These are phyloP conservation scores for Limonius californicus DNA, from an alignment of 1,140 invertebrate species.

Conservation along the genomic window DNA sequence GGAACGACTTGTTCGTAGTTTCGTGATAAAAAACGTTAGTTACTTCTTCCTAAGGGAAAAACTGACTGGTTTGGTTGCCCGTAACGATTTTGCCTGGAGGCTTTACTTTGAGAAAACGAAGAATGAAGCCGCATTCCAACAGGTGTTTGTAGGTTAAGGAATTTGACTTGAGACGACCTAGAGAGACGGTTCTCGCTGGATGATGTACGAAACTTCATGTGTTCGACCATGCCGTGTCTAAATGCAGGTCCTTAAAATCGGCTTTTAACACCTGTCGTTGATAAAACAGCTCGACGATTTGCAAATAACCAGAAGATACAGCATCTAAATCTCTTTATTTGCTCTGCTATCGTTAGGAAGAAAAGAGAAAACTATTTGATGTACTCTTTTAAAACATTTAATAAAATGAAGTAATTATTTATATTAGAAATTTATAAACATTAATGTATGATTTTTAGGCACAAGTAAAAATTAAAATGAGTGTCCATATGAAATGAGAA, in stretches of 20 bases:
- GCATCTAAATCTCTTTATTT: too few species aligned
- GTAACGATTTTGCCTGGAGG: slow-evolving; percentile 29
- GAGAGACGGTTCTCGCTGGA: slow-evolving; percentile 13
- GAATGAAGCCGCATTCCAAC: slow-evolving; percentile 44
- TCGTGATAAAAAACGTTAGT: background rate
- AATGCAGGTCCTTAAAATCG: background rate
- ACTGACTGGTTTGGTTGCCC: slow-evolving; percentile 20
- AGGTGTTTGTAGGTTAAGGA: slow-evolving; percentile 46
- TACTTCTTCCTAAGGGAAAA: background rate
- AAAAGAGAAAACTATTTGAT: too few species aligned
- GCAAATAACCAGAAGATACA: too few species aligned
- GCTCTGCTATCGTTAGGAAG: too few species aligned
- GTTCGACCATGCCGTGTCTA: background rate
- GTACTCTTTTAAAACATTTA: too few species aligned
- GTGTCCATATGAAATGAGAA: too few species aligned
- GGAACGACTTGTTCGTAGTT: background rate
- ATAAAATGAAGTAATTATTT: too few species aligned
- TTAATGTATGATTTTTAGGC: too few species aligned
- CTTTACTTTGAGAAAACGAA: slow-evolving; percentile 36
- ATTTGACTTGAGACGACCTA: slow-evolving; percentile 40
- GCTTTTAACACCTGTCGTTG: background rate
- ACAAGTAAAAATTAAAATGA: too few species aligned
- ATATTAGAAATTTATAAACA: too few species aligned
- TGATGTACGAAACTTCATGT: slow-evolving; percentile 10
- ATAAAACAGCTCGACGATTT: too few species aligned